phyloP scores from a whole-genome alignment of 2,113 vertebrate genomes.

The Neolamprologus brichardi region DNA sequence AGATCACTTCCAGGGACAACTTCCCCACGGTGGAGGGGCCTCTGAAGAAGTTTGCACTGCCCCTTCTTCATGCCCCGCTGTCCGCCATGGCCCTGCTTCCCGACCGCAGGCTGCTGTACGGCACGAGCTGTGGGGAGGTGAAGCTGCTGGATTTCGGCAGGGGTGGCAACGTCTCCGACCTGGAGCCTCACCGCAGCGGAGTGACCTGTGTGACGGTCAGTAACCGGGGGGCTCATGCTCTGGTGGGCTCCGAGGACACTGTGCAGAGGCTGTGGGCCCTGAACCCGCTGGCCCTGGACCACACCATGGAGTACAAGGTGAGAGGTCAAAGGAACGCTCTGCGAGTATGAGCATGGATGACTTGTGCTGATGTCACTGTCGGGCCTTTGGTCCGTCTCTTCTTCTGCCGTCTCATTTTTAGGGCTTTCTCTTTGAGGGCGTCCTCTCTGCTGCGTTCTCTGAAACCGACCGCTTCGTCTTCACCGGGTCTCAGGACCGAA shows the following conservation, averaged over 20 bases:
- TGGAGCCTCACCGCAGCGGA: slow-evolving; percentile 70
- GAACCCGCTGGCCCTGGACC: slow-evolving; percentile 60
- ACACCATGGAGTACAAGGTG: slow-evolving; percentile 78
- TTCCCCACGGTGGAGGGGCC: slow-evolving; percentile 66
- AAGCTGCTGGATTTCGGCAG: slow-evolving; percentile 50
- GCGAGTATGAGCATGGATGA: neutral
- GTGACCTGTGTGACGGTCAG: slow-evolving; percentile 72
- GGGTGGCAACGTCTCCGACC: neutral
- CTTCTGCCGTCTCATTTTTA: neutral
- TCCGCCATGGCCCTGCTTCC: slow-evolving; percentile 65
- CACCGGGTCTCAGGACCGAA: slow-evolving; percentile 70
- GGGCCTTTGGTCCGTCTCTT: neutral
- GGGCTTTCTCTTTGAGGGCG: slow-evolving; percentile 69
- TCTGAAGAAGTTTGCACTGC: slow-evolving; percentile 36
- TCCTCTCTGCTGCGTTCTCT: slow-evolving; percentile 78
- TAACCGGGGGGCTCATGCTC: slow-evolving; percentile 60
- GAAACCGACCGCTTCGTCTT: slow-evolving; percentile 69
- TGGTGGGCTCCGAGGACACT: slow-evolving; percentile 72
- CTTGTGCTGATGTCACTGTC: neutral
- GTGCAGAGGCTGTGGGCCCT: slow-evolving; percentile 78
- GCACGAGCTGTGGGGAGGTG: slow-evolving; percentile 59
- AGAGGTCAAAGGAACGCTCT: neutral
- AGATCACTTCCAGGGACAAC: slow-evolving; percentile 61
- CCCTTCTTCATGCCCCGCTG: slow-evolving; percentile 51
- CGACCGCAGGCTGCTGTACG: slow-evolving; percentile 56